Base-by-base conservation (phyloP, 2,113 vertebrate species). In the Gobiocypris rarus region DNA sequence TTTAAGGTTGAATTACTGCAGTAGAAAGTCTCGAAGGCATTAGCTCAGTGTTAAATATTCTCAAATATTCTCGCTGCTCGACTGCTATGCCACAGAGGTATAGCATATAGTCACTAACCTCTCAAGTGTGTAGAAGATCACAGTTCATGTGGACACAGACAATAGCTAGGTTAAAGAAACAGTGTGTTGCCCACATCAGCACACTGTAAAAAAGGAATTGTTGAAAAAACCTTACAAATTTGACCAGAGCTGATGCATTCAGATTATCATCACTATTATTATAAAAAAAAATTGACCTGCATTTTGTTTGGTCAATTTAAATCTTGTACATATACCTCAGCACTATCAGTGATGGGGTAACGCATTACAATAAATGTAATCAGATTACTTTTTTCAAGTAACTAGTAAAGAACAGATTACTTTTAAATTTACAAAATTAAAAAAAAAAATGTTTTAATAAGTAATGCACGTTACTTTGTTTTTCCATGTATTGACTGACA, bases 21-120 rank as follows among this genome's bases (percentile, higher is more conserved):
- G 34, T 13, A 73, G 70, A 45, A 41, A 11, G 54, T 77, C 75
- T 59, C 75, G 1, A 52, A 41, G 75, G 75, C 75, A 77, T 77
- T 58, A 77, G 54, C 75, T 59, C 75, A 43, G 75, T 58, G 31
- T 77, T 77, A 24, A 77, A 77, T 77, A 59, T 41, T 59, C 31
- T 24, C 4, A 24, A 77, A 77, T 77, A 59, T 41, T 59, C 31
- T 24, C 4, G 5, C 31, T 22, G 17, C 54, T 59, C 19, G 2
- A 26, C 19, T 77, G 75, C 5, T 45, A 10, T 19, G 67, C 31
- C 31, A 22, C 74, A 56, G 28, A 56, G 48, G 28, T 75, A n/a
- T n/a, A 75, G 50, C 28, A 56, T 28, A 75, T 77, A 84, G 58
- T 38, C 43, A 31, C 56, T 50, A 38, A 65, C 59, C 59, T 41